These are phyloP conservation scores for Drosophila limbata DNA, from an alignment of 2,888 invertebrate genomes.

Conservation along the genomic window DNA sequence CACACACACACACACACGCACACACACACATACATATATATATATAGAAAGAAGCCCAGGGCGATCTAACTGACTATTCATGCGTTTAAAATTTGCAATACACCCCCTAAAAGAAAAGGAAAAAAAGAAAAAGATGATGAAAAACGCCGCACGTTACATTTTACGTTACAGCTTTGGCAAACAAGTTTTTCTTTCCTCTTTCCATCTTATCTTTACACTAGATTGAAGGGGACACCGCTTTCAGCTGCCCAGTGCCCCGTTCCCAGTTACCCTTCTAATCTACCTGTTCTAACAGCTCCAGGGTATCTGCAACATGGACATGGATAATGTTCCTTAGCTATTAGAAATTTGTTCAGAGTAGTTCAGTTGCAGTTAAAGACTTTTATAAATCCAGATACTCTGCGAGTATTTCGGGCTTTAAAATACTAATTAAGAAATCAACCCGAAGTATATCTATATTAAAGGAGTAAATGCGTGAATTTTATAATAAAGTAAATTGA, in stretches of 20 bases:
- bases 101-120: constrained; percentile 60
- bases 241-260: constrained; percentile 1
- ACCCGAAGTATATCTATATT: too few species aligned
- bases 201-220: constrained; percentile 50
- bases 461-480: too few species aligned
- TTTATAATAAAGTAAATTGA: too few species aligned
- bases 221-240: constrained; percentile 54
- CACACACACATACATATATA: constrained; percentile 9
- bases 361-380: too few species aligned
- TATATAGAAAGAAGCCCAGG: constrained; percentile 28
- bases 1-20: constrained; percentile 1
- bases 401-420: too few species aligned
- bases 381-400: too few species aligned
- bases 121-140: constrained; percentile 54
- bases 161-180: constrained; percentile 63
- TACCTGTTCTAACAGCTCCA: constrained; percentile 48
- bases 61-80: constrained; percentile 73
- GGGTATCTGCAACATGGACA: not conserved
- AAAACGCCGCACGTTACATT: constrained; percentile 69
- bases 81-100: constrained; percentile 78
- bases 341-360: too few species aligned
- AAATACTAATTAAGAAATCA: too few species aligned
- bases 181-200: constrained; percentile 44
- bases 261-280: not conserved
- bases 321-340: constrained; percentile 3